Base-by-base conservation (phyloP, 2,888 invertebrate genomes). In the Agrotis clavis region DNA sequence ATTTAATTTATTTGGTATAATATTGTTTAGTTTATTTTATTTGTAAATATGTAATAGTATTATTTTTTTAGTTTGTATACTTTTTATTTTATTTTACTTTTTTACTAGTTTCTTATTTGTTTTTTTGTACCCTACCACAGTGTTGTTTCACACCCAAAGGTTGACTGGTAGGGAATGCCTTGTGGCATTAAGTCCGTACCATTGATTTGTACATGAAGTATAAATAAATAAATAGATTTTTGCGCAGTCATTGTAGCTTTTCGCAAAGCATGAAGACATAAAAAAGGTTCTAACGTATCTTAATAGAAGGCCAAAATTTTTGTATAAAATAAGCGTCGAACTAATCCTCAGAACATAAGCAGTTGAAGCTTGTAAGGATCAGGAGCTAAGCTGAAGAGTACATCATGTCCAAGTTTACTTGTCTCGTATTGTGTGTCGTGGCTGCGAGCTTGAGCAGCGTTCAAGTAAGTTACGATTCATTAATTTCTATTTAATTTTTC, bases 341-440 rank as follows among this genome's bases (percentile, higher is more conserved):
- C 11, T 54, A n/a, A 25, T 16, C 6, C n/a, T 53, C 9, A 61
- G 45, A 53, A 1, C 50, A 76, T 76, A 57, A 41, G 51, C 35
- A 62, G 30, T 76, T 47, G n/a, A 56, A 76, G 16, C 30, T 75
- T 61, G 30, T 16, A 51, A 77, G 19, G 50, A 61, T 21, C 48
- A 65, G 21, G 25, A 54, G 48, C 21, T 35, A 67, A 64, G 16
- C 19, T 53, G 14, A 68, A 30, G 2, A 60, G 45, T 50, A 19
- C 35, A 83, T 59, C 48, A 83, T 83, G 75, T 47, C 53, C 0
- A 78, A 81, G 61, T 47, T 74, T 19, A 63, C 47, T 35, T 57
- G 64, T 61, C 48, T 76, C 53, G 21, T 75, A 30, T 51, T 74
- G 45, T 77, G 64, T 60, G 18, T 71, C 14, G 67, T 77, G 25